Percentiles rank a stretch among this genome's conserved stretches.
Conservation (phyloP, 2,113 vertebrate species). For the Notechis scutatus region DNA sequence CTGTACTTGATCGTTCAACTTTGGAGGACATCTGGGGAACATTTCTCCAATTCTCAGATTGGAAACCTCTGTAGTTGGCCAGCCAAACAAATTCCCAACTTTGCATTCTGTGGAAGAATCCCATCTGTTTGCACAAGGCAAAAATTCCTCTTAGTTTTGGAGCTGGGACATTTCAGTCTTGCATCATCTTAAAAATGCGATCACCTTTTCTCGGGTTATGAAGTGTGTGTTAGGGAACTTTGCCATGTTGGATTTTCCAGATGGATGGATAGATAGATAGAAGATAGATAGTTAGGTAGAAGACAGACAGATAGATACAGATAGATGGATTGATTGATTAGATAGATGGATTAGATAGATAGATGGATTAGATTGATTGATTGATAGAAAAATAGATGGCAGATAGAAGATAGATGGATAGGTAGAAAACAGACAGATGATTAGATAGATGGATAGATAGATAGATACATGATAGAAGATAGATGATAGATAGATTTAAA, state of each 20-base stretch:
- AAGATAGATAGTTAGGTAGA: too few species aligned
- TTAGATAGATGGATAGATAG: too few species aligned
- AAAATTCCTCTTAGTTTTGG: not conserved
- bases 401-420: too few species aligned
- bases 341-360: too few species aligned
- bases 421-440: too few species aligned
- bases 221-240: not conserved
- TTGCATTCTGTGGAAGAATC: not conserved
- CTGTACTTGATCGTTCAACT: not conserved
- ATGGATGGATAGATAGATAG: too few species aligned
- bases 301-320: too few species aligned
- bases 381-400: too few species aligned
- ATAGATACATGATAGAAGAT: too few species aligned
- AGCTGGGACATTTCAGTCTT: not conserved
- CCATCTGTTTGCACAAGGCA: not conserved
- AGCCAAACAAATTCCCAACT: not conserved
- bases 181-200: not conserved
- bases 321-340: too few species aligned
- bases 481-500: too few species aligned
- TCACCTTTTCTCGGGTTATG: not conserved
- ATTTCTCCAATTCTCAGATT: not conserved
- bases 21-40: not conserved
- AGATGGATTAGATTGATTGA: too few species aligned
- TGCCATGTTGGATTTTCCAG: not conserved
- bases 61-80: not conserved